A percentile compares a stretch with the other conserved stretches of the same genome.
These are phyloP conservation scores for Oasisia sp. DNA, from an alignment of 2,888 invertebrate species.

Conservation along the genomic window DNA sequence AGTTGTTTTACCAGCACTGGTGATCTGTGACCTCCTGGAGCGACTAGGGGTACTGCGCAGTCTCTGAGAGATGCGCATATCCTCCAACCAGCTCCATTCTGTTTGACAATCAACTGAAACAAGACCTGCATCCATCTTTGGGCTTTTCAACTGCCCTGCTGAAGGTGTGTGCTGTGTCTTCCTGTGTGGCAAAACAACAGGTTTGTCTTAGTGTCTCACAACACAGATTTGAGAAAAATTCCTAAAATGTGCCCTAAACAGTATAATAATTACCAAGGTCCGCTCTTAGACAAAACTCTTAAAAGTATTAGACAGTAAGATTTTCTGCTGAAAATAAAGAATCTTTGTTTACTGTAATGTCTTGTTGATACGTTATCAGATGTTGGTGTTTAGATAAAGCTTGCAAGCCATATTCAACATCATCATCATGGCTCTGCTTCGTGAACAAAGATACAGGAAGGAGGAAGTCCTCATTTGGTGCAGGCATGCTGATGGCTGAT, in stretches of 20 bases:
- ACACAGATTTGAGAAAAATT: neutral
- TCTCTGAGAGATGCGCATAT: constrained; percentile 31
- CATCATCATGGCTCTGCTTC: too few species aligned
- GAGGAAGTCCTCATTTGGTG: too few species aligned
- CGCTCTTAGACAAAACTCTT: too few species aligned
- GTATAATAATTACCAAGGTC: neutral
- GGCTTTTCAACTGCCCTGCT: neutral
- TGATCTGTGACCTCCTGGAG: neutral
- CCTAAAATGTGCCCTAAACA: neutral
- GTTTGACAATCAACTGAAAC: constrained; percentile 38
- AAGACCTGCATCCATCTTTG: neutral
- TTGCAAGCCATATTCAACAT: too few species aligned
- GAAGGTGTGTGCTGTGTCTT: neutral
- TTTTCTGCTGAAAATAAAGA: too few species aligned
- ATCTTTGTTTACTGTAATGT: too few species aligned
- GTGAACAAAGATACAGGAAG: too few species aligned
- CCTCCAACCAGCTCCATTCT: constrained; percentile 40
- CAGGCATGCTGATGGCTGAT: too few species aligned
- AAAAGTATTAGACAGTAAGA: too few species aligned
- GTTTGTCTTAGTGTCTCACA: neutral
- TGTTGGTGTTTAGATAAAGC: too few species aligned
- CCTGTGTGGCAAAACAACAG: neutral
- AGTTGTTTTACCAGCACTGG: neutral
- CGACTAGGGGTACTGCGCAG: constrained; percentile 6
- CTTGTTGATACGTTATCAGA: too few species aligned